phyloP scores from a whole-genome alignment of 1,140 invertebrate species.

The Zaprionus africanus region DNA sequence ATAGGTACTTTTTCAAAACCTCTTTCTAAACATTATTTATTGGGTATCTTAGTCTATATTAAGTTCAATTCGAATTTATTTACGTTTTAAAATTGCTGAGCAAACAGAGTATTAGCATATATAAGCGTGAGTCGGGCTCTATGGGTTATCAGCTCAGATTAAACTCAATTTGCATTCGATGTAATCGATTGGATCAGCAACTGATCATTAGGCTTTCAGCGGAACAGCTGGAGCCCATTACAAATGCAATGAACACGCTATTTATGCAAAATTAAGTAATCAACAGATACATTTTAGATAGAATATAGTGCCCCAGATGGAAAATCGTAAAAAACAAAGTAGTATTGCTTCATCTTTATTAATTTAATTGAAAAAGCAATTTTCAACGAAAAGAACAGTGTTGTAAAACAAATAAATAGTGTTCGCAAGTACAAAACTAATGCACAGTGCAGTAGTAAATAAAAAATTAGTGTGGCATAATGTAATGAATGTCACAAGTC shows the following conservation, averaged over 20 bases:
- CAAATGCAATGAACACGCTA: not conserved
- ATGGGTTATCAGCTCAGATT: constrained; percentile 23
- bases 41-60: not conserved
- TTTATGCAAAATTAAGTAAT: not conserved
- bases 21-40: not conserved
- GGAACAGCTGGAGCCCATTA: not conserved
- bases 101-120: not conserved
- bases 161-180: not conserved
- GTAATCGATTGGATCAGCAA: constrained; percentile 1
- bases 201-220: not conserved
- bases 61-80: not conserved
- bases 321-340: not conserved
- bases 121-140: not conserved
- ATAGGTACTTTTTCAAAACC: not conserved
- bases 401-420: not conserved
- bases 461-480: not conserved
- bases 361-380: not conserved
- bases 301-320: not conserved
- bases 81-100: not conserved
- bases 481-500: not conserved
- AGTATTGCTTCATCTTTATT: not conserved
- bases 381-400: not conserved
- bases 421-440: not conserved
- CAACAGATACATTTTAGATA: not conserved
- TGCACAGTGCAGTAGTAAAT: not conserved